Evolutionary conservation across 2,888 invertebrate species (phyloP).

Genomic region (Seira musarum): DNA sequence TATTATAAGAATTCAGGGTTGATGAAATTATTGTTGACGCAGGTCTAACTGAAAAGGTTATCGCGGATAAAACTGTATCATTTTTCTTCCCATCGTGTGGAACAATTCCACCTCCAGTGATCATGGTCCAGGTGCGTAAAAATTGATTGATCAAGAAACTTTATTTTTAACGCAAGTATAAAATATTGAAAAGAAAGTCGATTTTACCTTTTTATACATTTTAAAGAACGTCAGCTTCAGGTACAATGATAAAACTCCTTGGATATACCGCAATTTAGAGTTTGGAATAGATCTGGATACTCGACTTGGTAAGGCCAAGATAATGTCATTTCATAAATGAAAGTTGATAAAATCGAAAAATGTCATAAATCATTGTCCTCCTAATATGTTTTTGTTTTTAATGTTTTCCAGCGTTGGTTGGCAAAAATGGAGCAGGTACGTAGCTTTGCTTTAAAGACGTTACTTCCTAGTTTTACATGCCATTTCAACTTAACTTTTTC

Average conservation of each 20-base stretch:
- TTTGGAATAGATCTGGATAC: slow-evolving; percentile 99
- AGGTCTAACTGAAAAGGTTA: slow-evolving; percentile 76
- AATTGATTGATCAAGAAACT: too few species aligned
- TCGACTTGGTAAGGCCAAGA: slow-evolving; percentile 72
- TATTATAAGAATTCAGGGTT: too few species aligned
- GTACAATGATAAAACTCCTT: slow-evolving; percentile 88
- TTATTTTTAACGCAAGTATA: too few species aligned
- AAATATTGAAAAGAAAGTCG: neutral
- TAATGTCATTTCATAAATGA: neutral
- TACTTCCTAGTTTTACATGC: too few species aligned
- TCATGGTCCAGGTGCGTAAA: slow-evolving; percentile 85
- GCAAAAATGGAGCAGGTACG: slow-evolving; percentile 50
- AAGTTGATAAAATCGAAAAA: neutral
- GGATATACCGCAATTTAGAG: slow-evolving; percentile 97
- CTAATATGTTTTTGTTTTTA: slow-evolving; percentile 24
- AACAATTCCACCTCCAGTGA: slow-evolving; percentile 95
- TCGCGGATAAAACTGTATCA: slow-evolving; percentile 88
- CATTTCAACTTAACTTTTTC: neutral
- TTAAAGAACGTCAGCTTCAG: slow-evolving; percentile 93
- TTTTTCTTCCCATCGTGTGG: slow-evolving; percentile 98
- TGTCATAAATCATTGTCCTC: slow-evolving; percentile 2
- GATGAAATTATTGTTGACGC: too few species aligned
- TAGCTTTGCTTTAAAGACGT: neutral
- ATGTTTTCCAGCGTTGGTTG: slow-evolving; percentile 39
- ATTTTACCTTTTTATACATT: slow-evolving; percentile 44